phyloP scores from a whole-genome alignment of 2,797 vertebrate genomes.

The Lithobates sylvaticus region DNA sequence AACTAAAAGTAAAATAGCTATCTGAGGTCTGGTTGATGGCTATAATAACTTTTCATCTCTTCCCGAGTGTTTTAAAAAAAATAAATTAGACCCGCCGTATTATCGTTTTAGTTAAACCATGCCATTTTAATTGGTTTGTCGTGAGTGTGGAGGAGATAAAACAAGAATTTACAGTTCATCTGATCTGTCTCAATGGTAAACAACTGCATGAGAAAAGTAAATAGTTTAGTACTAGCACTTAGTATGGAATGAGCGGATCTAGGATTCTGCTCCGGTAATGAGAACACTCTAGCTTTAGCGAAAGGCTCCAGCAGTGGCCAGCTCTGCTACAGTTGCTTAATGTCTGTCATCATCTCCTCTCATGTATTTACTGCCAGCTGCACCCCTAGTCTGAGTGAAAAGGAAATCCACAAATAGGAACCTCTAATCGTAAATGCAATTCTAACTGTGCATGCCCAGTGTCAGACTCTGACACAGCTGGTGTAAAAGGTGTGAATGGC shows the following conservation, averaged over 20 bases:
- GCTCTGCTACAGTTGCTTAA: slow-evolving; percentile 2
- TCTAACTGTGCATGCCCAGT: neutral
- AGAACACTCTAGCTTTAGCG: neutral
- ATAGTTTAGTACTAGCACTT: neutral
- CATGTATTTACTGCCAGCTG: slow-evolving; percentile 35
- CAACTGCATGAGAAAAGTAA: neutral
- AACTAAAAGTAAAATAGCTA: too few species aligned
- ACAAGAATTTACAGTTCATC: neutral
- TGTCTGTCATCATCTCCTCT: slow-evolving; percentile 48
- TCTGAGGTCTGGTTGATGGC: too few species aligned
- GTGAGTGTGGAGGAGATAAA: neutral
- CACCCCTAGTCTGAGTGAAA: slow-evolving; percentile 29
- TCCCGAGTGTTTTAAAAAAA: too few species aligned
- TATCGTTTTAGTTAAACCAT: neutral
- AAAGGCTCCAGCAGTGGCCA: neutral
- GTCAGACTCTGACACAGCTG: neutral
- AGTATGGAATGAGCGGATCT: neutral
- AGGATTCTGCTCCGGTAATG: neutral
- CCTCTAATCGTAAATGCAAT: neutral
- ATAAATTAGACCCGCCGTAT: neutral
- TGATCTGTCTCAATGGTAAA: too few species aligned
- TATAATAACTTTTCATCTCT: too few species aligned
- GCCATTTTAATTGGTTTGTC: neutral
- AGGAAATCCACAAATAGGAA: slow-evolving; percentile 37
- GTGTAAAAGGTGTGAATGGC: neutral